These are phyloP conservation scores for Habropoda laboriosa DNA, from an alignment of 1,140 invertebrate genomes.

Conservation along the genomic window DNA sequence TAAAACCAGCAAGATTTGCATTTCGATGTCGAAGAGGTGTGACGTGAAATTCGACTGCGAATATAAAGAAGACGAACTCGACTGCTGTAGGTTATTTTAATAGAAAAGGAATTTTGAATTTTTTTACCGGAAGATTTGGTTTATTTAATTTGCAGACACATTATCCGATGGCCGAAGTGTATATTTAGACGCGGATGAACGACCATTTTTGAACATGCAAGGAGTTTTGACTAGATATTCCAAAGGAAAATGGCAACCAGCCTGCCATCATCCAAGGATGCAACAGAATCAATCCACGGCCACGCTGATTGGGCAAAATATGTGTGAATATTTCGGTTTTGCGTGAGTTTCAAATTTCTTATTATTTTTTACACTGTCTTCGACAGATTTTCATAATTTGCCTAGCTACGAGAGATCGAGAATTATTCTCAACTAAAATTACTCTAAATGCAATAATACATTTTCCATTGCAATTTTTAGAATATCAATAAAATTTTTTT, in stretches of 20 bases:
- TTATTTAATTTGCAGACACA: constrained; percentile 81
- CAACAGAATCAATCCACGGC: constrained; percentile 68
- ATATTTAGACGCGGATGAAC: constrained; percentile 82
- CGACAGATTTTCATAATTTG: no score
- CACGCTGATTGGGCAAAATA: constrained; percentile 61
- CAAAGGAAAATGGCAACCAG: constrained; percentile 84
- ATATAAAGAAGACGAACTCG: constrained; percentile 87
- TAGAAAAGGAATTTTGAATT: no score
- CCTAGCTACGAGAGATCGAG: no score
- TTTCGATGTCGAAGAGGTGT: constrained; percentile 84
- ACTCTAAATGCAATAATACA: no score
- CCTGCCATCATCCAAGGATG: constrained; percentile 81
- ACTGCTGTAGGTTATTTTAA: constrained; percentile 85
- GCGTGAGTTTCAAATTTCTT: no score
- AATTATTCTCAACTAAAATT: no score
- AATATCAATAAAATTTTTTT: no score
- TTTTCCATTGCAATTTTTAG: no score
- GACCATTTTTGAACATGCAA: constrained; percentile 82
- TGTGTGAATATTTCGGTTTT: constrained; percentile 86
- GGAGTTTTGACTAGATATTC: constrained; percentile 84
- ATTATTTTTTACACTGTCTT: no score
- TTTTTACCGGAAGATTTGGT: no score
- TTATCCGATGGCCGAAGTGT: constrained; percentile 85
- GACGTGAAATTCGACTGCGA: constrained; percentile 84
- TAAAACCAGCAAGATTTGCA: constrained; percentile 83